phyloP scores from a whole-genome alignment of 2,113 vertebrate genomes.

The Carassius auratus region DNA sequence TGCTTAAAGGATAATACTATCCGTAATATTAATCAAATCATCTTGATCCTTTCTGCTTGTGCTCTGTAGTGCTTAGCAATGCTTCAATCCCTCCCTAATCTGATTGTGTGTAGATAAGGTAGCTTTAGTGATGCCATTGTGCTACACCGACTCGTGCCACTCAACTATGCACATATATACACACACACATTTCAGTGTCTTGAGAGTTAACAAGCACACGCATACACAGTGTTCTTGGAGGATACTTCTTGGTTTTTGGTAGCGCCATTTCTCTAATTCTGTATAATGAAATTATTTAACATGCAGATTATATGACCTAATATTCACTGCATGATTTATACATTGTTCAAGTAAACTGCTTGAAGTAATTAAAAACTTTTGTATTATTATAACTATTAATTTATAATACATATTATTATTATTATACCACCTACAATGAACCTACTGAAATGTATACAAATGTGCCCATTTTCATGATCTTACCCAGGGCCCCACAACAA shows the following conservation, averaged over 20 bases:
- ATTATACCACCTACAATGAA: too few species aligned
- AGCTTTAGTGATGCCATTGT: constrained; percentile 75
- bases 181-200: background rate
- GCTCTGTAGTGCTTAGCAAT: constrained; percentile 72
- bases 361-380: background rate
- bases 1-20: constrained; percentile 81
- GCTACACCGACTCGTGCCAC: constrained; percentile 70
- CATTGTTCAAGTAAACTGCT: background rate
- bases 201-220: background rate
- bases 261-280: background rate
- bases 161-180: constrained; percentile 43
- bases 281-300: background rate
- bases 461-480: background rate
- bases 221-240: background rate
- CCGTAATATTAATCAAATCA: constrained; percentile 82
- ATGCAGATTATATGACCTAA: background rate
- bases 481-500: background rate
- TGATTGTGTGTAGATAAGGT: constrained; percentile 80
- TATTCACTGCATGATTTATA: background rate
- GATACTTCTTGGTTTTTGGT: background rate
- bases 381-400: too few species aligned
- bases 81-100: constrained; percentile 79
- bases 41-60: constrained; percentile 71
- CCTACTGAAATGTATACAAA: too few species aligned
- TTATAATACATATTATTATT: too few species aligned